Conservation (phyloP, 2,113 vertebrate species). For the Furnarius figulus region DNA sequence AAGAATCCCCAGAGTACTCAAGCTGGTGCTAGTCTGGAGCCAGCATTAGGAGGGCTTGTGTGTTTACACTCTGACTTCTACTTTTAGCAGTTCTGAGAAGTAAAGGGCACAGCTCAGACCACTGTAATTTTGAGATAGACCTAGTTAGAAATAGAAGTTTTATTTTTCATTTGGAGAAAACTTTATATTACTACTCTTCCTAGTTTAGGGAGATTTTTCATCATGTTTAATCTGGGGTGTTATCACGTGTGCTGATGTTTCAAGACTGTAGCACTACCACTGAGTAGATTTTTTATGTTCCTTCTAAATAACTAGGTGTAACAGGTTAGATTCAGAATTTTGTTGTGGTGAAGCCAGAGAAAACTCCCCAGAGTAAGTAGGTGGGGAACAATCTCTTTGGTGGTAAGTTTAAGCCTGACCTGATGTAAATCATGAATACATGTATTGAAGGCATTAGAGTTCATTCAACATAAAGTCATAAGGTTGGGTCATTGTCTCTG, state of each 20-base stretch:
- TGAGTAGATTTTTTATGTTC: not conserved
- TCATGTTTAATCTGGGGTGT: not conserved
- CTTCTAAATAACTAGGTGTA: not conserved
- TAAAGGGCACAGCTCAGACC: not conserved
- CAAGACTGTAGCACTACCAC: not conserved
- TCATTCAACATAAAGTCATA: not conserved
- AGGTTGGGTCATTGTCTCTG: not conserved
- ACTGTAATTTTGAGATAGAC: not conserved
- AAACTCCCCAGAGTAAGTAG: not conserved
- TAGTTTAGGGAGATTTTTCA: not conserved
- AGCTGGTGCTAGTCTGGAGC: not conserved
- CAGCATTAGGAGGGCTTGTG: not conserved
- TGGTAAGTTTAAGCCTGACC: not conserved
- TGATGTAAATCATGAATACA: not conserved
- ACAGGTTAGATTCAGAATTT: not conserved
- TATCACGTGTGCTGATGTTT: fast-evolving
- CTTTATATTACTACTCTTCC: not conserved
- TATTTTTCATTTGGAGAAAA: not conserved
- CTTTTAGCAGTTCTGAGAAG: not conserved
- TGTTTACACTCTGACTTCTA: not conserved
- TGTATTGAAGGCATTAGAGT: not conserved
- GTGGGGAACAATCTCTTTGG: not conserved
- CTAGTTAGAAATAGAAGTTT: not conserved
- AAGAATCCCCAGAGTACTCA: not conserved
- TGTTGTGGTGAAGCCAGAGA: not conserved